Base-by-base conservation (phyloP, 2,888 invertebrate genomes). In the Apotomis betuletana region DNA sequence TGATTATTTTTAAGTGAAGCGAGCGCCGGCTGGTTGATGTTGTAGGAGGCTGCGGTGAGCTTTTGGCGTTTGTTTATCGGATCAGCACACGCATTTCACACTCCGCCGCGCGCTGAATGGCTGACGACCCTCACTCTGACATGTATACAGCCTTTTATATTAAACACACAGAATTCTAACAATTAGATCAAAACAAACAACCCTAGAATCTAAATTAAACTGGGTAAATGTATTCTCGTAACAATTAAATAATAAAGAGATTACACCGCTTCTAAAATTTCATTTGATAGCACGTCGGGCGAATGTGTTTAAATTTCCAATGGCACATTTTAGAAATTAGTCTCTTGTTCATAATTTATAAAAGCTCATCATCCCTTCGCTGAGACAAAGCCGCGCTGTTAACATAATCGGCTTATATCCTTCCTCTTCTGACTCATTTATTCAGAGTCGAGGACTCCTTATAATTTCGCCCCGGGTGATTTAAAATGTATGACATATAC, bases 381-480 rank as follows among this genome's bases (percentile, higher is more conserved):
- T 78, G 81, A 80, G 81, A 83, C 78, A 81, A 79, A 79, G 79
- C 81, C 79, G 79, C 82, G 82, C 84, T 85, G 85, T 79, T 85
- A 79, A 82, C 68, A 36, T 88, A 90, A 89, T 88, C 87, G 84
- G 87, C 86, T 89, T 89, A 87, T 79, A 82, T 81, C 79, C 79
- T 77, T 77, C 81, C 74, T 62, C 58, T 63, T 72, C 52, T 58
- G 46, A 67, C 67, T 72, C 72, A 68, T 72, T 68, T 72, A 72
- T 72, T 67, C 58, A 72, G 63, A 72, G 52, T 27, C 62, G 57
- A 65, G 58, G 72, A 54, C 58, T 72, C 68, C 62, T 62, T 52
- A 52, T 68, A 59, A 68, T 68, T 59, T 59, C 58, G 63, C 52
- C 57, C 41, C 41, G 67, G 27, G 54, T 57, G 44, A 73, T 69